Evolutionary conservation across 30 jellyfish, hydroid and myxozoan species (phyloP).

Genomic region (Hydractinia echinata): DNA sequence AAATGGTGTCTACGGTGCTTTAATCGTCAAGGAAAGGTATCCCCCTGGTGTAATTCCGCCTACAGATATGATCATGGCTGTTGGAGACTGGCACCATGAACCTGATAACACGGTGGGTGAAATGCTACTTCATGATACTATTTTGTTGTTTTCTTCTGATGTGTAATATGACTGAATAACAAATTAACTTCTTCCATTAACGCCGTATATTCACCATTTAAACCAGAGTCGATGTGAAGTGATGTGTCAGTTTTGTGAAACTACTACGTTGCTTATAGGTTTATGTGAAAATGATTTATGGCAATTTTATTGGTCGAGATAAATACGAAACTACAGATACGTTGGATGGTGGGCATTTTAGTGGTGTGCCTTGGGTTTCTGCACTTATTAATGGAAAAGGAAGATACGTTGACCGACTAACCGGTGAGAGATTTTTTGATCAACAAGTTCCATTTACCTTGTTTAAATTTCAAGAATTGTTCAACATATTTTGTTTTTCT

Average conservation of each 20-base stretch:
- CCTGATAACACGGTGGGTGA: conserved; percentile 15
- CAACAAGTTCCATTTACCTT: background rate
- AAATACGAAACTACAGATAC: conserved; percentile 76
- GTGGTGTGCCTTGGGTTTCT: conserved; percentile 99
- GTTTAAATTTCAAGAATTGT: background rate
- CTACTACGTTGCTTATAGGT: conserved; percentile 40
- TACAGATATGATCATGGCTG: conserved; percentile 87
- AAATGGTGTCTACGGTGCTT: conserved; percentile 93
- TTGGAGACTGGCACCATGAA: conserved; percentile 98
- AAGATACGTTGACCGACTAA: conserved; percentile 55
- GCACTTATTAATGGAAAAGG: conserved; percentile 91
- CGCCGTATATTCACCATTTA: too few relatives aligned
- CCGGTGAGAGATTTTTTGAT: conserved; percentile 44
- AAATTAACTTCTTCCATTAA: too few relatives aligned
- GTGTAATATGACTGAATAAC: too few relatives aligned
- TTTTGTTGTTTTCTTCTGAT: too few relatives aligned
- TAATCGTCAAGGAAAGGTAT: conserved; percentile 77
- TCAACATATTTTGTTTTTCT: background rate
- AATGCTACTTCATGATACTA: too few relatives aligned
- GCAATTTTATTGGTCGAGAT: conserved; percentile 66
- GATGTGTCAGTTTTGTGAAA: background rate
- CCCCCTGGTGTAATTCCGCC: conserved; percentile 64
- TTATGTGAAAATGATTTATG: conserved; percentile 75
- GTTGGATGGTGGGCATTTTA: conserved; percentile 88
- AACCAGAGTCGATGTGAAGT: too few relatives aligned